Percentiles rank a stretch among this genome's conserved stretches.
Conservation (phyloP, 2,113 vertebrate species). For the Cyanistes caeruleus region DNA sequence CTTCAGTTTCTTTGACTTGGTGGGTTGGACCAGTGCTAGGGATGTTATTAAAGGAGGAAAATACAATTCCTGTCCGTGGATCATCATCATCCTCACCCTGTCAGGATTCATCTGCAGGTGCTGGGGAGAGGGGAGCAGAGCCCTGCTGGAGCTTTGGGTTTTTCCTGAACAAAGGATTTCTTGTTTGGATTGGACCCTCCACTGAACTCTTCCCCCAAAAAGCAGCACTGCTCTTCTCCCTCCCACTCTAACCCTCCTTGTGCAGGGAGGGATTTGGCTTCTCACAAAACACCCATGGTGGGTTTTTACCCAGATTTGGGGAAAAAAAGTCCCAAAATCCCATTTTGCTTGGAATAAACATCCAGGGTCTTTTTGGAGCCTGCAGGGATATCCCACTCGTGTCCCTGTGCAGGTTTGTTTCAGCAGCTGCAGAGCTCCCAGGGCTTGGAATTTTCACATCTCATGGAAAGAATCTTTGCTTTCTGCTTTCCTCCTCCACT, state of each 20-base stretch:
- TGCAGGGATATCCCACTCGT: accelerated
- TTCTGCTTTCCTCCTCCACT: not conserved
- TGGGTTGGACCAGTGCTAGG: accelerated
- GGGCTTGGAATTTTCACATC: not conserved
- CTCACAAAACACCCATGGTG: accelerated
- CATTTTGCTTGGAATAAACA: not conserved
- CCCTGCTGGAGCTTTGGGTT: not conserved
- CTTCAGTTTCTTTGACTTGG: not conserved
- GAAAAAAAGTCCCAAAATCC: not conserved
- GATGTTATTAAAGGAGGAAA: not conserved
- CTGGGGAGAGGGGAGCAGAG: not conserved
- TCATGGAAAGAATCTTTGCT: not conserved
- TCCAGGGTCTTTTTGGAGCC: not conserved
- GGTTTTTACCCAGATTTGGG: not conserved
- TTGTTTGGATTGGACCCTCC: not conserved
- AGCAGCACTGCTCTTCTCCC: not conserved
- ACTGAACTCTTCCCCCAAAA: not conserved
- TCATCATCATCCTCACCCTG: not conserved
- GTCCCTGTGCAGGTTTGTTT: not conserved
- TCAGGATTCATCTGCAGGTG: not conserved
- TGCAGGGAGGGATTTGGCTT: not conserved
- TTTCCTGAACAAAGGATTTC: not conserved
- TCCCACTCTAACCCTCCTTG: not conserved
- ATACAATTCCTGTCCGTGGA: accelerated
- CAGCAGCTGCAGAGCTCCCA: not conserved